phyloP scores from a whole-genome alignment of 2,113 vertebrate genomes.

The Gasterosteus aculeatus region DNA sequence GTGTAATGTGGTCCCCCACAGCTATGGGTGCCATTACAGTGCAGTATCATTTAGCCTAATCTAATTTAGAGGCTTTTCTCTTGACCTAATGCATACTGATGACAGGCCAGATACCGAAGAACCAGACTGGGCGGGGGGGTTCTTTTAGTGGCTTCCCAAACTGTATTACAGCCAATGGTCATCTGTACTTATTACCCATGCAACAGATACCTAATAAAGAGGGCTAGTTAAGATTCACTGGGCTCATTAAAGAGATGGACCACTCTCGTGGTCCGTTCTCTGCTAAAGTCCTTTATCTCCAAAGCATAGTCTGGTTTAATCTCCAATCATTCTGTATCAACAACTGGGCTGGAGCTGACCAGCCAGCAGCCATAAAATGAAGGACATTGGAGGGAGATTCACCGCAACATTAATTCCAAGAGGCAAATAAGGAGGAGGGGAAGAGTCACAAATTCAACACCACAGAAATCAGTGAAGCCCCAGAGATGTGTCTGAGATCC shows the following conservation, averaged over 20 bases:
- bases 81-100: conserved; percentile 74
- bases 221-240: conserved; percentile 73
- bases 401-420: conserved; percentile 40
- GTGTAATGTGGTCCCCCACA: conserved; percentile 52
- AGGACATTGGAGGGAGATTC: conserved; percentile 16
- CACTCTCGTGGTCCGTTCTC: conserved; percentile 37
- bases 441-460: conserved; percentile 28
- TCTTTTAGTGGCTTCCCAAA: conserved; percentile 64
- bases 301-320: conserved; percentile 31
- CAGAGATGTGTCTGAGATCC: conserved; percentile 39
- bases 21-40: conserved; percentile 56
- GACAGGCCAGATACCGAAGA: conserved; percentile 59
- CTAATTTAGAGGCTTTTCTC: conserved; percentile 57
- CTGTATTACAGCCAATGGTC: conserved; percentile 67
- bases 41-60: conserved; percentile 68
- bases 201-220: conserved; percentile 76
- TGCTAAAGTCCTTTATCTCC: conserved; percentile 37
- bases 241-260: conserved; percentile 69
- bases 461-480: conserved; percentile 40
- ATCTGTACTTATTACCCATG: conserved; percentile 77
- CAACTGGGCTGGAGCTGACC: conserved; percentile 31
- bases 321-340: conserved; percentile 45
- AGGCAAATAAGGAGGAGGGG: conserved; percentile 17
- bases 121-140: conserved; percentile 8
- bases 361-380: conserved; percentile 10